phyloP scores from a whole-genome alignment of 2,888 invertebrate species.

The Habrosyne pyritoides region DNA sequence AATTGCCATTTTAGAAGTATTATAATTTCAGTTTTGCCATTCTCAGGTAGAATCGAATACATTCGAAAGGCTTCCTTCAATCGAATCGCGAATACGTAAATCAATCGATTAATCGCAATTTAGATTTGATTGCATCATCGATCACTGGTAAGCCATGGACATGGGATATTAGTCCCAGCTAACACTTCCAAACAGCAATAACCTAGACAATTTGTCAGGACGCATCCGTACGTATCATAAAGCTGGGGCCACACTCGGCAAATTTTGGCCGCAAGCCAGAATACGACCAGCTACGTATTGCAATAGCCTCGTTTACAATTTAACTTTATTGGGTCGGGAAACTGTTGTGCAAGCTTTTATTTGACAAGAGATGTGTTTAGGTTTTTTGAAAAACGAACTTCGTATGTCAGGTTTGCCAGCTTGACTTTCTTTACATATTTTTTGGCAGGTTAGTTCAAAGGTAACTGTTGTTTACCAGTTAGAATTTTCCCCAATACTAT shows the following conservation, averaged over 20 bases:
- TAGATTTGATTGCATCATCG: neutral
- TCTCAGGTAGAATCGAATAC: no score
- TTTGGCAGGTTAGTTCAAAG: no score
- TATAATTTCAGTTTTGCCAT: no score
- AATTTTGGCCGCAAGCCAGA: constrained; percentile 1
- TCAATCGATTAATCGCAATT: neutral
- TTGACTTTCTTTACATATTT: neutral
- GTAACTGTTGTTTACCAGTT: no score
- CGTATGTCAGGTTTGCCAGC: neutral
- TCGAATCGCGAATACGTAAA: no score
- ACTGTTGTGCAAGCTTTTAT: constrained; percentile 10
- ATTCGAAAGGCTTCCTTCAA: no score
- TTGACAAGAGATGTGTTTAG: neutral
- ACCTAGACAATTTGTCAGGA: constrained; percentile 3
- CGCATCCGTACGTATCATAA: neutral
- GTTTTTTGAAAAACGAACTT: neutral
- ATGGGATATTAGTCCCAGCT: neutral
- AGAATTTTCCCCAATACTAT: no score
- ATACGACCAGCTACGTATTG: neutral
- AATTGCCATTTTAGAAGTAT: no score
- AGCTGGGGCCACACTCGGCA: neutral
- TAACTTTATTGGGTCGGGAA: constrained; percentile 22
- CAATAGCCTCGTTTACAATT: constrained; percentile 15
- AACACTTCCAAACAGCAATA: constrained; percentile 2
- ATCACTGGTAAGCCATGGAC: neutral